Conservation (phyloP, 2,113 vertebrate genomes). For the Regulus satrapa region DNA sequence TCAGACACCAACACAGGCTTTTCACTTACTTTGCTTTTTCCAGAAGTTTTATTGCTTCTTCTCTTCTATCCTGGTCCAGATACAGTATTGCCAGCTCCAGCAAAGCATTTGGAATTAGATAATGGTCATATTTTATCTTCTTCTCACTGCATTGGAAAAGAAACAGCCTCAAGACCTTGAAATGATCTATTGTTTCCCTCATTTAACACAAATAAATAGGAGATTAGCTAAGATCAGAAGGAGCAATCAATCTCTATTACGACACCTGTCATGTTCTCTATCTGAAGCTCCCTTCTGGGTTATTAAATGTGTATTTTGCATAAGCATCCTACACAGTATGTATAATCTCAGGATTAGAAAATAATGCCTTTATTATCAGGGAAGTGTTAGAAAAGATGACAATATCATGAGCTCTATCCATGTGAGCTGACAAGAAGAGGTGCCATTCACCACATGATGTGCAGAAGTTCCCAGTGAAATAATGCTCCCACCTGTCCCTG, state of each 20-base stretch:
- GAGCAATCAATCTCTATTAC: neutral
- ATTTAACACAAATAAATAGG: neutral
- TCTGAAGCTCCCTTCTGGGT: neutral
- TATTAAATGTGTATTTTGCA: neutral
- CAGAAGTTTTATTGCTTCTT: conserved; percentile 87
- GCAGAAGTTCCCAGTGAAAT: neutral
- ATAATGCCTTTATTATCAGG: neutral
- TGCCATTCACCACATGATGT: neutral
- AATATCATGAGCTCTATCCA: neutral
- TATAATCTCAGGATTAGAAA: neutral
- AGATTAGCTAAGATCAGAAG: neutral
- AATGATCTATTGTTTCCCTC: neutral
- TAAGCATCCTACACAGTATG: neutral
- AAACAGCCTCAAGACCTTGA: neutral
- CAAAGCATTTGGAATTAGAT: conserved; percentile 92
- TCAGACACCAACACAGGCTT: neutral
- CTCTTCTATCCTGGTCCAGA: conserved; percentile 83
- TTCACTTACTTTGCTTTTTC: conserved; percentile 86
- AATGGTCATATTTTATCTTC: conserved; percentile 96
- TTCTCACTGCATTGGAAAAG: conserved; percentile 79
- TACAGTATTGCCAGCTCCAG: conserved; percentile 91
- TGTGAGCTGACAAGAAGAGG: neutral
- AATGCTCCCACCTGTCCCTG: neutral
- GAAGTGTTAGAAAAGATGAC: neutral
- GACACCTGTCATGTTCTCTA: neutral